These are phyloP conservation scores for Podiceps cristatus DNA, from an alignment of 2,113 vertebrate genomes.

Conservation along the genomic window DNA sequence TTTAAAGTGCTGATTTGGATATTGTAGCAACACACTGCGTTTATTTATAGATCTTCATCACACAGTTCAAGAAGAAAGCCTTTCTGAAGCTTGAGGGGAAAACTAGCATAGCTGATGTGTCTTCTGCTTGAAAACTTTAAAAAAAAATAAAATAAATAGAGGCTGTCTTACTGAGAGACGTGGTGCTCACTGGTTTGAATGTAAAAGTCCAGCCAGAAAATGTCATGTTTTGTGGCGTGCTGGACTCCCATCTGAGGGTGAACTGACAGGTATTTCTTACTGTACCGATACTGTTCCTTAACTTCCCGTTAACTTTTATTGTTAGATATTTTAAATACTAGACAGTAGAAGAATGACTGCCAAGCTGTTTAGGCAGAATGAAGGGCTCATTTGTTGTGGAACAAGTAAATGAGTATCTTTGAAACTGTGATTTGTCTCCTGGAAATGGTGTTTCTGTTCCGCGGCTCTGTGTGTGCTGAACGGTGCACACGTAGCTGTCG, in stretches of 20 bases:
- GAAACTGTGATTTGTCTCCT: neutral
- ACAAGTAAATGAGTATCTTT: neutral
- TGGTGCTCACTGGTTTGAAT: neutral
- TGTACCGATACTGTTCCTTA: neutral
- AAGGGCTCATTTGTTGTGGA: neutral
- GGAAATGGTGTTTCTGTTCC: neutral
- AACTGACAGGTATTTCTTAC: neutral
- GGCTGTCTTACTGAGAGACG: neutral
- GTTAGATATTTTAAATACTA: neutral
- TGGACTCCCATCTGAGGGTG: neutral
- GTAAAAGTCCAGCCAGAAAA: neutral
- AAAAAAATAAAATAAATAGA: neutral
- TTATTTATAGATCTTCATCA: neutral
- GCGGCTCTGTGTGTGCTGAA: neutral
- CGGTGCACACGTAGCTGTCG: fast-evolving
- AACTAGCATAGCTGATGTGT: neutral
- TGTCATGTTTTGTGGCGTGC: neutral
- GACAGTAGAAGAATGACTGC: neutral
- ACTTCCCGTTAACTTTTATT: neutral
- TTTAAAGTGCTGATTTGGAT: neutral
- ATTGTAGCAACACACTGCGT: neutral
- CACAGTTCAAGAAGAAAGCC: neutral
- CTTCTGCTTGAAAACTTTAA: neutral
- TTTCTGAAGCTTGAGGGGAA: neutral
- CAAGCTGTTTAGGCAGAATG: neutral